Base-by-base conservation (phyloP, 2,113 vertebrate species). In the Etia nguti region DNA sequence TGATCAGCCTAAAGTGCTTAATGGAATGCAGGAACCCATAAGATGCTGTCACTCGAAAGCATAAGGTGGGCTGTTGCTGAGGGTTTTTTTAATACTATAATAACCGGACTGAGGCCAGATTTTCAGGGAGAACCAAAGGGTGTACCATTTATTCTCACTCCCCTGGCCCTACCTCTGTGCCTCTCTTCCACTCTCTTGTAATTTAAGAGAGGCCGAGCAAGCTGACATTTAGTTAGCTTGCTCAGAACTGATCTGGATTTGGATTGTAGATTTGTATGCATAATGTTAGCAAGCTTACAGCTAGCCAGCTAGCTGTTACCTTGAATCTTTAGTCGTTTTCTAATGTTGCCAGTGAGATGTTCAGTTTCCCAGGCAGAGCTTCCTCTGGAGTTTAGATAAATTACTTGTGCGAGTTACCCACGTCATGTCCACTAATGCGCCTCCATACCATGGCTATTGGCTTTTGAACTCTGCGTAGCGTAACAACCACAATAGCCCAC, bases 1-100 rank as follows among this genome's bases (percentile, higher is more conserved):
- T 87, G 93, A 95, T 96, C 88, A 91, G 93, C 94, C 92, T 93
- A 91, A 91, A 96, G 95, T 95, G 89, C 95, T 97, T 97, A 97
- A 96, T 86, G 79, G 36, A 83, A 95, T 92, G 90, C 95, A 96
- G 95, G 93, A 93, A 89, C 86, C 92, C 85, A 91, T 81, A 93
- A 95, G 92, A 95, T 92, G 91, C 88, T 93, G 94, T 93, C 94
- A 95, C 93, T 95, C 85, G 86, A 94, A 96, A 96, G 86, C 88
- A 93, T 86, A 86, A 95, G 93, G 93, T 95, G 90, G 87, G 93
- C 48, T 87, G 73, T 88, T 81, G 92, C 90, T 90, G 84, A 92
- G 77, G 56, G 48, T 82, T 75, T 54, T 84, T 80, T 91, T 90
- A 91, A 52, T 52, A 77, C 26, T 77, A 13, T 77, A 77, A 77